Percentiles rank a stretch among this genome's conserved stretches.
These are phyloP conservation scores for Ctenicera cuprea DNA, from an alignment of 2,888 invertebrate genomes.

Conservation along the genomic window DNA sequence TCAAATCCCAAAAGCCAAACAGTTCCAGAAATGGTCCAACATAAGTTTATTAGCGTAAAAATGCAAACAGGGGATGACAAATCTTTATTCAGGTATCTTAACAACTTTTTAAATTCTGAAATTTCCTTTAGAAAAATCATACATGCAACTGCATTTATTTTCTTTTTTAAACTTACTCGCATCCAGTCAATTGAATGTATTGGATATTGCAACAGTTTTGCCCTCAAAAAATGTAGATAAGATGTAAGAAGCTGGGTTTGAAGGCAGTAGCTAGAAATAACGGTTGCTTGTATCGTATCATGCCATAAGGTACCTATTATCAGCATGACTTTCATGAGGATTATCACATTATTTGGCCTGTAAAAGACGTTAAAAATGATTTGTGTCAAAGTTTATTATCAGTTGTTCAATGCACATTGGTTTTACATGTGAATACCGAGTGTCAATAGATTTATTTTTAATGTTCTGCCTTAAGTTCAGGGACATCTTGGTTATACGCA, in stretches of 20 bases:
- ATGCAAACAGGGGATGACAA: conserved; percentile 86
- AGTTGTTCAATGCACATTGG: background rate
- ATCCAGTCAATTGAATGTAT: conserved; percentile 86
- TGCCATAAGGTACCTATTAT: conserved; percentile 84
- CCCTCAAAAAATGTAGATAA: conserved; percentile 83
- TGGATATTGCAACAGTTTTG: conserved; percentile 83
- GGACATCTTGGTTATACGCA: background rate
- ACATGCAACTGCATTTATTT: too few species aligned
- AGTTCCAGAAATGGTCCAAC: conserved; percentile 83
- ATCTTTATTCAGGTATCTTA: conserved; percentile 86
- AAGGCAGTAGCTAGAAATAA: conserved; percentile 87
- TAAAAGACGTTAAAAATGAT: conserved; percentile 56
- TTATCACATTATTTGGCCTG: conserved; percentile 74
- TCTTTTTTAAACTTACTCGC: conserved; percentile 74
- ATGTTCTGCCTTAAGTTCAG: background rate
- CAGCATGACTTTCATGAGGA: conserved; percentile 77
- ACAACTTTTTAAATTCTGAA: conserved; percentile 84
- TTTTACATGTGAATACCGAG: background rate
- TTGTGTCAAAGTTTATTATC: background rate
- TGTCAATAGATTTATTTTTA: background rate
- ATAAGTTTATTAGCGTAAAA: conserved; percentile 84
- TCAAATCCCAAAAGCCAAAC: conserved; percentile 81
- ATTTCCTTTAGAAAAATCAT: conserved; percentile 82
- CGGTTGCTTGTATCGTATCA: conserved; percentile 88
- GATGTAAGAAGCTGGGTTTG: conserved; percentile 87